These are phyloP conservation scores for Eidolon helvum DNA, from an alignment of 2,113 vertebrate species.

Conservation along the genomic window DNA sequence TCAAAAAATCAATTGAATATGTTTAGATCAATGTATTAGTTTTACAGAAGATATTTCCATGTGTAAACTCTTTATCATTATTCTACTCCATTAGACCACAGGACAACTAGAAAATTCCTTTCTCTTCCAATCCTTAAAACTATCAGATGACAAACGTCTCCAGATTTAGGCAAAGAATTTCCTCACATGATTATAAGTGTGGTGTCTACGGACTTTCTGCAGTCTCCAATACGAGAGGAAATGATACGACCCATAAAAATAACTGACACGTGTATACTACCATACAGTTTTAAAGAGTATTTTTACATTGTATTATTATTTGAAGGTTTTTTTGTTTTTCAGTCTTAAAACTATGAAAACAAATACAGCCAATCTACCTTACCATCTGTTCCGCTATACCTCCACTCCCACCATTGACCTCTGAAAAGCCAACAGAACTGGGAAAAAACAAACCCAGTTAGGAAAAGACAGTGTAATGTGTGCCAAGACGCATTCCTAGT, in stretches of 20 bases:
- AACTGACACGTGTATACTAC: background rate
- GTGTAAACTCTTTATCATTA: background rate
- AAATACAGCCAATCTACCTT: background rate
- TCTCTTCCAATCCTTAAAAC: background rate
- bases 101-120: background rate
- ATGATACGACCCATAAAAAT: background rate
- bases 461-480: background rate
- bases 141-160: background rate
- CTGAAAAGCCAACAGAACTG: constrained; percentile 2
- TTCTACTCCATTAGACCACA: background rate
- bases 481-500: background rate
- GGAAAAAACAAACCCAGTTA: constrained; percentile 37
- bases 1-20: background rate
- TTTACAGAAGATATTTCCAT: background rate
- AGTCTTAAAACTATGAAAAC: constrained; percentile 4
- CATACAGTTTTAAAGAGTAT: background rate
- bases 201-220: background rate
- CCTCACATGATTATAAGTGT: background rate
- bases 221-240: background rate
- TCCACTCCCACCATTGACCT: background rate
- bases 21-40: background rate
- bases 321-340: background rate
- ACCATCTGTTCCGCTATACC: background rate
- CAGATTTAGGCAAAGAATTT: background rate
- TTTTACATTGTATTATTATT: background rate